Conservation (phyloP, 2,797 vertebrate species). For the Sarcoramphus papa region DNA sequence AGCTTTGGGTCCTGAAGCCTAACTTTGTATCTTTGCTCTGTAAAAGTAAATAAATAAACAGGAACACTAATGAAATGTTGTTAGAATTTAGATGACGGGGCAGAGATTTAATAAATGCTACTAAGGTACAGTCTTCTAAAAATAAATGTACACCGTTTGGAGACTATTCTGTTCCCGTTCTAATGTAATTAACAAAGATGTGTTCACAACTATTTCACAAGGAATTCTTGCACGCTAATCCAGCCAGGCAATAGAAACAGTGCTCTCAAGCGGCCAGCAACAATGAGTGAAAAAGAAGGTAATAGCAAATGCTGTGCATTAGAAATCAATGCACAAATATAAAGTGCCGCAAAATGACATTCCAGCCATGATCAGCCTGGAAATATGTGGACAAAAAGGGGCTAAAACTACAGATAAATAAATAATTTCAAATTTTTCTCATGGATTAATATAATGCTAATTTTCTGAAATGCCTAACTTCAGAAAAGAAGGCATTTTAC, state of each 20-base stretch:
- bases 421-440: not conserved
- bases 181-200: not conserved
- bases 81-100: not conserved
- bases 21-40: not conserved
- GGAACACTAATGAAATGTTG: not conserved
- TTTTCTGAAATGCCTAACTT: not conserved
- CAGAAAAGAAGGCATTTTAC: not conserved
- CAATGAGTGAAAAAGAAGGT: not conserved
- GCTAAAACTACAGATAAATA: not conserved
- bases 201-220: not conserved
- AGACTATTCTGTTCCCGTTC: not conserved
- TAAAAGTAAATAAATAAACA: slow-evolving; percentile 10
- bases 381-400: not conserved
- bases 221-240: not conserved
- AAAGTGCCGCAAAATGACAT: not conserved
- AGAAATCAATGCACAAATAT: not conserved
- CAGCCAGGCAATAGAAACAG: not conserved
- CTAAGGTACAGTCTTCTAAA: not conserved
- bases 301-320: not conserved
- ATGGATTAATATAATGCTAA: not conserved
- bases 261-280: not conserved
- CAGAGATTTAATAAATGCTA: not conserved
- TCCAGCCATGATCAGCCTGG: not conserved
- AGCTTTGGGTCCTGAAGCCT: not conserved
- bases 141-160: not conserved